Base-by-base conservation (phyloP, 2,113 vertebrate species). In the Prochilodus magdalenae region DNA sequence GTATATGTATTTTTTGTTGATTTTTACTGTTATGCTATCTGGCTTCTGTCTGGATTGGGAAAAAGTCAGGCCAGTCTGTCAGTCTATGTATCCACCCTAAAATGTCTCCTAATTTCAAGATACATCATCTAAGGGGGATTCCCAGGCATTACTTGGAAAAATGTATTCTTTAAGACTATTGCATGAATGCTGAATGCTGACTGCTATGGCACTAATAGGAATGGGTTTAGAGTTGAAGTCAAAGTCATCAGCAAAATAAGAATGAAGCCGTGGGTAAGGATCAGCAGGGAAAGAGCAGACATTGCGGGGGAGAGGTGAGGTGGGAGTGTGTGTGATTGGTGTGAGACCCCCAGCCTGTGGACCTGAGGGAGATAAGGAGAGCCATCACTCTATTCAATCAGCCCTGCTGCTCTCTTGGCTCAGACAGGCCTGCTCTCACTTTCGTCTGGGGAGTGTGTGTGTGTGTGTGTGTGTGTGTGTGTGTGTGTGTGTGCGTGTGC, bases 341-440 rank as follows among this genome's bases (percentile, higher is more conserved):
- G 79, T 81, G 80, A 82, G 84, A 82, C 84, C 80, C 73, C 49
- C 60, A 78, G 72, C 78, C 71, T 85, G 76, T 80, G 77, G 47
- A 79, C 49, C 76, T 71, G 33, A 80, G 29, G 44, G 80, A 24
- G 78, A 57, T 57, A 85, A 40, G 33, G 55, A 79, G 82, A 85
- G 80, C 74, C 79, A 72, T 77, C 70, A n/a, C 26, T 33, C 73
- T 75, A 75, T 80, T 83, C 84, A 80, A 86, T 86, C 80, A 83
- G 65, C 67, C 84, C 84, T 83, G 84, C 84, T 86, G 84, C 84
- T 86, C 80, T 72, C 80, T 86, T 86, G 84, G 84, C 84, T 83
- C 60, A 4, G 30, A 75, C 67, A 72, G 76, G 65, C 73, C 69
- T 82, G 72, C 55, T 76, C 72, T 71, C 76, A 47, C 33, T 72